Evolutionary conservation across 2,888 invertebrate genomes (phyloP), one percentile per base, ranked within the genome.

Genomic region (Xestia ashworthii): DNA sequence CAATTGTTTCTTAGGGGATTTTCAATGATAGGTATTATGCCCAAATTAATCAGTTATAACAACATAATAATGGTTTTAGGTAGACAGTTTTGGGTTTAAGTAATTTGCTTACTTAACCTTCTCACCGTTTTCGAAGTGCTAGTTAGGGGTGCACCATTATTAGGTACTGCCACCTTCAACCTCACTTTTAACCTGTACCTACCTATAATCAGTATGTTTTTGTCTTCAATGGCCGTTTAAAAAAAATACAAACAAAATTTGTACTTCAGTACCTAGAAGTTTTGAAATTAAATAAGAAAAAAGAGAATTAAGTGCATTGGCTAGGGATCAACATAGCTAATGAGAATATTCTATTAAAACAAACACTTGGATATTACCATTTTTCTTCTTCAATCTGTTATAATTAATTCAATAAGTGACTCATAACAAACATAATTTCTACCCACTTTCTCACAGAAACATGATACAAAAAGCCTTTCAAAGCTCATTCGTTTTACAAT

Each of bases 401-500:
- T 50, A 44, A 44, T 50, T 1, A 19, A 65, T 65, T 65, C 0
- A 16, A 25, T 8, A 38, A 25, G 5, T 19, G n/a, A 64, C 22
- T 22, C 19, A 1, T 60, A 32, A 16, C 16, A 32, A 60, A 60
- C 3, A 60, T 32, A 9, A 62, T 38, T 62, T 5, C 62, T 38
- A 50, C 25, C 22, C 41, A 78, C 65, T 79, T 60, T n/a, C 12
- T n/a, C 46, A 22, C 19, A 14, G 44, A 65, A 69, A 66, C 22
- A 67, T 11, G 14, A 11, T n/a, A 78, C 25, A 73, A 68, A 78
- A 74, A 46, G 25, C 38, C 12, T 68, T 70, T 76, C 41, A 74
- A 76, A 71, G 58, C 68, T 38, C 32, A 70, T 69, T 77, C 9
- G 58, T 70, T 68, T 22, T 32, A 67, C 73, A 77, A 69, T 67